Conservation (phyloP, 2,888 invertebrate genomes). For the Helobdella robusta region DNA sequence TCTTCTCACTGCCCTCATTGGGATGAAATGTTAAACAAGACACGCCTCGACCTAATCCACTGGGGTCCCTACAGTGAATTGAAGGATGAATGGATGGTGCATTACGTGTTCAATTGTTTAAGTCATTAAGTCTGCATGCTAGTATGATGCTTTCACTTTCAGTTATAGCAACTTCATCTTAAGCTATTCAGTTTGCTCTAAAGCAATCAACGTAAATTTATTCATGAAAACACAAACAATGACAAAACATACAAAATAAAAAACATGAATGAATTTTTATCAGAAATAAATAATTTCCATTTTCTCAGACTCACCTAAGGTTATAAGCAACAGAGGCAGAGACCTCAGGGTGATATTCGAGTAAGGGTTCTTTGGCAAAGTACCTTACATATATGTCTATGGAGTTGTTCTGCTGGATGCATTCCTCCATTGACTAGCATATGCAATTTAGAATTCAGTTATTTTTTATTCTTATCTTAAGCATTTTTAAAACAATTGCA, state of each 20-base stretch:
- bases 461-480: no score
- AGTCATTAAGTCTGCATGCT: neutral
- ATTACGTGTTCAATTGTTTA: neutral
- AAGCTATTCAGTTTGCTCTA: no score
- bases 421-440: conserved; percentile 21
- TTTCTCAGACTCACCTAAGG: conserved; percentile 1
- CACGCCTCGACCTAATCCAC: conserved; percentile 17
- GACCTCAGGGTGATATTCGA: conserved; percentile 12
- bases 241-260: no score
- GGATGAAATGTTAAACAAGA: conserved; percentile 25
- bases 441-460: no score
- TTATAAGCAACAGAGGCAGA: conserved; percentile 19
- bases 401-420: conserved; percentile 27
- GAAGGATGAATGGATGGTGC: neutral
- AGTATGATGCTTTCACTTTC: no score
- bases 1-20: conserved; percentile 19
- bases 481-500: no score
- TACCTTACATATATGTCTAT: conserved; percentile 27
- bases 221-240: no score
- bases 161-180: no score
- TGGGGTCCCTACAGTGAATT: conserved; percentile 24
- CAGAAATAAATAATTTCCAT: neutral
- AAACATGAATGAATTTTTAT: neutral
- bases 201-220: no score
- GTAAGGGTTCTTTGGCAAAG: conserved; percentile 20